Evolutionary conservation across 2,888 invertebrate species (phyloP).

Genomic region (Eilema depressum): DNA sequence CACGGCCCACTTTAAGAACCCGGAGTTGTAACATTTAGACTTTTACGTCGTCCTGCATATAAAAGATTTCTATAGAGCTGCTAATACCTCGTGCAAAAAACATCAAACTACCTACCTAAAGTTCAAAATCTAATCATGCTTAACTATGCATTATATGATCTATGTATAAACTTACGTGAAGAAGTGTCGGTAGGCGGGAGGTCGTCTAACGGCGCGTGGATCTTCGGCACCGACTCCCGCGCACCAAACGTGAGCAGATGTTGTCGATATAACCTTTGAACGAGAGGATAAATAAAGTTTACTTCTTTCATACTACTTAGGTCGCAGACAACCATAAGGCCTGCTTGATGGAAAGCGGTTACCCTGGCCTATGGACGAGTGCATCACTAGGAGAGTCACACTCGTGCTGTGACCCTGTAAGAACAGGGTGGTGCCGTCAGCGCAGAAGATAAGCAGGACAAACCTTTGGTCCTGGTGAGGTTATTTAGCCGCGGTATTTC

Average conservation of each 20-base stretch:
- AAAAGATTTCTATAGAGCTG: neutral
- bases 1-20: too few relatives aligned
- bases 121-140: slow-evolving; percentile 18
- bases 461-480: too few relatives aligned
- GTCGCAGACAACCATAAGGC: too few relatives aligned
- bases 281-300: slow-evolving; percentile 15
- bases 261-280: slow-evolving; percentile 89
- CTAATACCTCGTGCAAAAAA: slow-evolving; percentile 15
- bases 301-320: too few relatives aligned
- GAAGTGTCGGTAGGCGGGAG: slow-evolving; percentile 73
- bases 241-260: slow-evolving; percentile 90
- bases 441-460: too few relatives aligned
- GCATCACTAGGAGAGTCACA: too few relatives aligned
- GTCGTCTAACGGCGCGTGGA: slow-evolving; percentile 76
- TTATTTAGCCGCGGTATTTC: too few relatives aligned
- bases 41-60: neutral
- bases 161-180: slow-evolving; percentile 68
- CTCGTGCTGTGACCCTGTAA: too few relatives aligned
- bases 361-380: too few relatives aligned
- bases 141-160: neutral
- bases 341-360: too few relatives aligned
- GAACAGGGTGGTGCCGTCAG: too few relatives aligned
- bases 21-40: too few relatives aligned
- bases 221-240: slow-evolving; percentile 81
- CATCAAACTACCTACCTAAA: slow-evolving; percentile 8